A percentile compares a stretch with the other conserved stretches of the same genome.
Evolutionary conservation across 2,113 vertebrate species (phyloP).

Genomic region (Setophaga coronata): DNA sequence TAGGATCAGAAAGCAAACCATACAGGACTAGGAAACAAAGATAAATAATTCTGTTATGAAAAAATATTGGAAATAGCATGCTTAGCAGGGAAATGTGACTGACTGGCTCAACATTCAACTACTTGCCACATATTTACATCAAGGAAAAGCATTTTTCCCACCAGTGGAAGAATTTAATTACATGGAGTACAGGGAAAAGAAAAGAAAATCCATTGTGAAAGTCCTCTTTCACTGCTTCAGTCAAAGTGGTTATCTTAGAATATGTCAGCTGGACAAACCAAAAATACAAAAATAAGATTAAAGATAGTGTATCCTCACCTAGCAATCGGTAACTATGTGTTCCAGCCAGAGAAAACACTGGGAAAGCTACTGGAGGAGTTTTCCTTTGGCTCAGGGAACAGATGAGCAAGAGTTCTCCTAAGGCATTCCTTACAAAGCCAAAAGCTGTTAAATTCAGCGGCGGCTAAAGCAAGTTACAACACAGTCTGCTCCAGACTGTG

Average conservation of each 20-base stretch:
- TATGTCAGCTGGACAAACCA: not conserved
- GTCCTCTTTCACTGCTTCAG: not conserved
- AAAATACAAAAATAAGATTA: conserved; percentile 32
- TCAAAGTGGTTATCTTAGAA: not conserved
- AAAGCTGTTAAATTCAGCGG: conserved; percentile 40
- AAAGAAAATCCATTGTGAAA: not conserved
- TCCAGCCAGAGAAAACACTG: conserved; percentile 63
- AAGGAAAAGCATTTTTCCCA: conserved; percentile 16
- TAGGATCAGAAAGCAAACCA: not conserved
- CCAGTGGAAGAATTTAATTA: not conserved
- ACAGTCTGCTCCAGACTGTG: conserved; percentile 22
- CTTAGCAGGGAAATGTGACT: not conserved
- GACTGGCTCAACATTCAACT: not conserved
- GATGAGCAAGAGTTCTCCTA: conserved; percentile 63
- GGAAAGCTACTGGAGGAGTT: conserved; percentile 57
- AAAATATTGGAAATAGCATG: not conserved
- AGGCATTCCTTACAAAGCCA: conserved; percentile 46
- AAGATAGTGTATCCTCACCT: conserved; percentile 45
- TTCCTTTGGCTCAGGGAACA: conserved; percentile 55
- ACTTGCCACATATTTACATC: not conserved
- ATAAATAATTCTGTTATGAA: not conserved
- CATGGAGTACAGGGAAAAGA: not conserved
- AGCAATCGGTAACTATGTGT: conserved; percentile 31
- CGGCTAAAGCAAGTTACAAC: conserved; percentile 54
- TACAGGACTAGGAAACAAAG: not conserved